phyloP scores from a whole-genome alignment of 2,888 invertebrate species.

The Cabera pusaria region DNA sequence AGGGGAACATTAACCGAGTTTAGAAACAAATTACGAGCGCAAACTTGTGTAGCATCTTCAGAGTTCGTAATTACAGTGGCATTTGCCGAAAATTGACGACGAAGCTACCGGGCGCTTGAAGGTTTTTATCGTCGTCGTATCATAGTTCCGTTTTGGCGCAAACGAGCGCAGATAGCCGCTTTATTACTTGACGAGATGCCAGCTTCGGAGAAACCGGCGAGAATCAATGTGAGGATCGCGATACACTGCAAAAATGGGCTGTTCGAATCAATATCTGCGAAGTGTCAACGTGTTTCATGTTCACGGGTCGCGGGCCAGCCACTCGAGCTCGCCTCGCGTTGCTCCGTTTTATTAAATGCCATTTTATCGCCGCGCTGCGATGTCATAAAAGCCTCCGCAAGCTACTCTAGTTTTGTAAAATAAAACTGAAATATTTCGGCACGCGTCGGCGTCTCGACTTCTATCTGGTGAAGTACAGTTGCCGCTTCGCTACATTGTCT shows the following conservation, averaged over 20 bases:
- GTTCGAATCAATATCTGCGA: constrained; percentile 44
- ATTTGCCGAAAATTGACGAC: constrained; percentile 56
- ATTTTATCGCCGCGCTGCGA: constrained; percentile 52
- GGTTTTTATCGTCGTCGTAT: constrained; percentile 63
- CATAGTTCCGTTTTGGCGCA: constrained; percentile 61
- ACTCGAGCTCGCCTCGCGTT: constrained; percentile 38
- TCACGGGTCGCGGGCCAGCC: constrained; percentile 29
- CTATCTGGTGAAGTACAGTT: constrained; percentile 54
- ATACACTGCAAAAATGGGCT: constrained; percentile 45
- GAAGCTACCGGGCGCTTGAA: constrained; percentile 50
- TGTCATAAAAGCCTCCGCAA: constrained; percentile 54
- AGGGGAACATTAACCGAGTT: constrained; percentile 75
- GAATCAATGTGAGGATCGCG: constrained; percentile 46
- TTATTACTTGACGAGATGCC: constrained; percentile 72
- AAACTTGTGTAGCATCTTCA: constrained; percentile 69
- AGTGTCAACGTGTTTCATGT: constrained; percentile 45
- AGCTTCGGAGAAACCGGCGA: constrained; percentile 43
- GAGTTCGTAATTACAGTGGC: constrained; percentile 67
- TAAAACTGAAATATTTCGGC: constrained; percentile 60
- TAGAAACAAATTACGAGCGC: constrained; percentile 75
- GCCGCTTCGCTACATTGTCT: constrained; percentile 56
- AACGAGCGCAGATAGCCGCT: constrained; percentile 71
- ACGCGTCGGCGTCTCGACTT: constrained; percentile 41
- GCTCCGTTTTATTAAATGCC: constrained; percentile 57
- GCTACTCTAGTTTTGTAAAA: constrained; percentile 60